These are phyloP conservation scores for Andrena flavipes DNA, from an alignment of 2,888 invertebrate genomes.

Conservation along the genomic window DNA sequence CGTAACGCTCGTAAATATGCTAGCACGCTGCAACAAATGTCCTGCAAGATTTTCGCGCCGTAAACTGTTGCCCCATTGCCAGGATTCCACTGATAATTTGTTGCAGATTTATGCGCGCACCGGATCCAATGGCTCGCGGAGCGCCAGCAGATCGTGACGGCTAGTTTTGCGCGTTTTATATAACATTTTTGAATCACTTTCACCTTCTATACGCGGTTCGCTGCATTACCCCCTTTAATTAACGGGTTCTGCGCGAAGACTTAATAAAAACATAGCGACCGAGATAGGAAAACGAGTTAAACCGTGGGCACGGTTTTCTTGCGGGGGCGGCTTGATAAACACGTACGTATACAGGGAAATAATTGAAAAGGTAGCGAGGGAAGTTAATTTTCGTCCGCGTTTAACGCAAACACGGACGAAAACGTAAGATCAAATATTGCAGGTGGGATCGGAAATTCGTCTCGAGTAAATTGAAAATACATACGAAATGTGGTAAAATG, in stretches of 20 bases:
- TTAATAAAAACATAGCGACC: not conserved
- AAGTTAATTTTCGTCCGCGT: not conserved
- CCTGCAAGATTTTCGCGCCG: not conserved
- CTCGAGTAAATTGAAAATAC: not conserved
- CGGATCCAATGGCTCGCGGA: constrained; percentile 11
- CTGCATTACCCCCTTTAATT: constrained; percentile 9
- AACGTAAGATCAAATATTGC: not conserved
- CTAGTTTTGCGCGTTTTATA: not conserved
- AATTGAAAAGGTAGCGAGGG: not conserved
- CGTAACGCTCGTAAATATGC: not conserved
- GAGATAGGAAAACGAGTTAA: not conserved
- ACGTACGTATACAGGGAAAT: not conserved
- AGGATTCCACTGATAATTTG: constrained; percentile 7
- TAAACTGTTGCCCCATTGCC: not conserved
- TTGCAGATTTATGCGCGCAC: not conserved
- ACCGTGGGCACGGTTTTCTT: not conserved
- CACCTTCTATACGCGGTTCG: not conserved
- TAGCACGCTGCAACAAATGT: not conserved
- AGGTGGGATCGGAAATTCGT: not conserved
- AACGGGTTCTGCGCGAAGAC: constrained; percentile 8
- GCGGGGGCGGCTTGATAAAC: not conserved
- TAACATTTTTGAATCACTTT: constrained; percentile 23
- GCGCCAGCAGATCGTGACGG: constrained; percentile 4
- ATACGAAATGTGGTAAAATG: not conserved
- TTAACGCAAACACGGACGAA: not conserved